Percentiles rank a stretch among this genome's conserved stretches.
These are phyloP conservation scores for Platyrinchus mystaceus DNA, from an alignment of 2,797 vertebrate species.

Conservation along the genomic window DNA sequence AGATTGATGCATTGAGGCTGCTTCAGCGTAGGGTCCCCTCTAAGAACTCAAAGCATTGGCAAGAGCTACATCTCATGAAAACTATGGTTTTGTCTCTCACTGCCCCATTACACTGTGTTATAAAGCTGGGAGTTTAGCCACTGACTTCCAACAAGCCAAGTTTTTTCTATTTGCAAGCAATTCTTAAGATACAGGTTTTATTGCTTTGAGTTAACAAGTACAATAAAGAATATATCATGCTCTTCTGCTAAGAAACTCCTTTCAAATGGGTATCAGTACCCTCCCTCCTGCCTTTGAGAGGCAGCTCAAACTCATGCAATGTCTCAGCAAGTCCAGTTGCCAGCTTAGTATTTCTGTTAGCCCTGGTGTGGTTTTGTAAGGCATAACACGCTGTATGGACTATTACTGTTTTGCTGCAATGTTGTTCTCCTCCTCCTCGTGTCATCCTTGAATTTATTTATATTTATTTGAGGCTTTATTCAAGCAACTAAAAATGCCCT, in stretches of 20 bases:
- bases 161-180: neutral
- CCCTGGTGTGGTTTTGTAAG: neutral
- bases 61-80: neutral
- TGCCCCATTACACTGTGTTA: too few species aligned
- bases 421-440: neutral
- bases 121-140: neutral
- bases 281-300: neutral
- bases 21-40: neutral
- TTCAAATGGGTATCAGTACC: neutral
- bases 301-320: neutral
- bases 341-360: neutral
- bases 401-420: neutral
- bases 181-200: neutral
- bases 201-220: neutral
- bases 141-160: neutral
- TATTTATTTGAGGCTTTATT: neutral
- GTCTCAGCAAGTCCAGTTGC: neutral
- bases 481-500: neutral
- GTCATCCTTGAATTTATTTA: neutral
- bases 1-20: fast-evolving
- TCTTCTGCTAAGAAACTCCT: neutral
- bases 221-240: neutral
- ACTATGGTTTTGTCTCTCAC: neutral
- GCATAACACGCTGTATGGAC: neutral
- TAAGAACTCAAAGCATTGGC: neutral